phyloP scores from a whole-genome alignment of 2,888 invertebrate genomes.

The Zygaena filipendulae region DNA sequence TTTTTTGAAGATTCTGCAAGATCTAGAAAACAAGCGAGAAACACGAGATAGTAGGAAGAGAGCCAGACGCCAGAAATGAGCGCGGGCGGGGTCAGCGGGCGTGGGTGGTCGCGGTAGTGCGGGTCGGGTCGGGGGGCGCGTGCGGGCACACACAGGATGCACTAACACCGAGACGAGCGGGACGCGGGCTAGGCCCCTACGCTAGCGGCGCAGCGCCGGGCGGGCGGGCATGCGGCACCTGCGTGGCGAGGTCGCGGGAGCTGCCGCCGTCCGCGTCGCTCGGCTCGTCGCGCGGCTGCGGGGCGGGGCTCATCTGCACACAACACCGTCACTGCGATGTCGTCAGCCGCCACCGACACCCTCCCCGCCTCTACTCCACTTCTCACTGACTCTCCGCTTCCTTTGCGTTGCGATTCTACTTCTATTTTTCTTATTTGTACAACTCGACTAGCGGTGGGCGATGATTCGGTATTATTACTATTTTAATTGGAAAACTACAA shows the following conservation, averaged over 20 bases:
- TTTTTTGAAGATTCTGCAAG: slow-evolving; percentile 99
- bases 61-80: slow-evolving; percentile 58
- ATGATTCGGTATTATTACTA: slow-evolving; percentile 5
- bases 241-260: slow-evolving; percentile 60
- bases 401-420: slow-evolving; percentile 22
- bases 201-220: slow-evolving; percentile 33
- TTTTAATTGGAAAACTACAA: not conserved
- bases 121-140: slow-evolving; percentile 32
- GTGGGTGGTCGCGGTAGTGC: slow-evolving; percentile 38
- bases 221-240: slow-evolving; percentile 50
- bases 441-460: too few species aligned
- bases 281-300: slow-evolving; percentile 58
- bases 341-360: slow-evolving; percentile 20
- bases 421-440: too few species aligned
- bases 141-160: slow-evolving; percentile 48
- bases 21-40: slow-evolving; percentile 95
- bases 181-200: slow-evolving; percentile 59
- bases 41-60: slow-evolving; percentile 84
- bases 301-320: slow-evolving; percentile 66
- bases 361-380: slow-evolving; percentile 58
- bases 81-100: slow-evolving; percentile 40
- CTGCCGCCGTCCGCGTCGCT: slow-evolving; percentile 46
- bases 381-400: slow-evolving; percentile 63
- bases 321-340: slow-evolving; percentile 57
- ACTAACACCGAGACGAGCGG: slow-evolving; percentile 57